A percentile compares a stretch with the other conserved stretches of the same genome.
Conservation (phyloP, 2,113 vertebrate species). For the Columba livia region DNA sequence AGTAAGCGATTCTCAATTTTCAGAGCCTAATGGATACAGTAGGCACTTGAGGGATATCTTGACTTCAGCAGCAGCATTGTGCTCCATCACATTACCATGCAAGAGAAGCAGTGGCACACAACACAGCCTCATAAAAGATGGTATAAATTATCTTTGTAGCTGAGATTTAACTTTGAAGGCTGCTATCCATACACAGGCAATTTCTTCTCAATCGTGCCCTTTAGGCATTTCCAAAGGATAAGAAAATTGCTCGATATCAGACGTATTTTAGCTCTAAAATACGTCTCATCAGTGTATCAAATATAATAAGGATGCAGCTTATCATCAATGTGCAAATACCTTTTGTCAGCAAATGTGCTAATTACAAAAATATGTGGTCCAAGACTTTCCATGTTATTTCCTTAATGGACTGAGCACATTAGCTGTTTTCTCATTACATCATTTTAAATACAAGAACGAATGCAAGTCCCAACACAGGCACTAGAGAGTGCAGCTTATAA, state of each 20-base stretch:
- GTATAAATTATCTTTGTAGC: background rate
- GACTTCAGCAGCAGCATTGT: background rate
- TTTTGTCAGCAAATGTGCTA: conserved; percentile 55
- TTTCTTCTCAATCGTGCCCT: background rate
- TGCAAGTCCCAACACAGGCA: conserved; percentile 35
- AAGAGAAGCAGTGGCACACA: background rate
- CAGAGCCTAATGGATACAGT: background rate
- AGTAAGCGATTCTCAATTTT: conserved; percentile 4
- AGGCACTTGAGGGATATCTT: background rate
- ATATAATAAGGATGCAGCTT: background rate
- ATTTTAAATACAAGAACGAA: conserved; percentile 20
- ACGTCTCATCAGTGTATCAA: background rate
- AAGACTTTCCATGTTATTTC: background rate
- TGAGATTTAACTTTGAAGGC: background rate
- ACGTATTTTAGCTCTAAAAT: background rate
- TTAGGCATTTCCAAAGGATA: background rate
- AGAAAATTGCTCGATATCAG: background rate
- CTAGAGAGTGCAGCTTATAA: background rate
- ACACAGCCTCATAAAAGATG: background rate
- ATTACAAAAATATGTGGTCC: conserved; percentile 1
- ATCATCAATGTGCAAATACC: background rate
- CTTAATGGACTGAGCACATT: background rate
- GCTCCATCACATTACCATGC: background rate
- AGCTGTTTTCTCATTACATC: conserved; percentile 56
- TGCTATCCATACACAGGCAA: background rate